phyloP scores from a whole-genome alignment of 2,797 vertebrate genomes.

The Leucoraja ocellata region DNA sequence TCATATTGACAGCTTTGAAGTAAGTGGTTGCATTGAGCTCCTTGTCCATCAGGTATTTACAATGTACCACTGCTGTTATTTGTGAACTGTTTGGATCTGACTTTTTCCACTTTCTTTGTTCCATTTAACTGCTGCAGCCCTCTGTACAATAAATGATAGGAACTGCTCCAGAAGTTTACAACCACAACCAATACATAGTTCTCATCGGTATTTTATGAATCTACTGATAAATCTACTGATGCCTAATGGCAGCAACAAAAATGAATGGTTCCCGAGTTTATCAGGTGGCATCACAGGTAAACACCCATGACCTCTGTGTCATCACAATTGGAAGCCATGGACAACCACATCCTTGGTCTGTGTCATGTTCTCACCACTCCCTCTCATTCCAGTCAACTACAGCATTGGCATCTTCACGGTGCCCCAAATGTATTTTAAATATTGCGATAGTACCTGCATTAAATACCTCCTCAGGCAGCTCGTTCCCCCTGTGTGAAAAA shows the following conservation, averaged over 20 bases:
- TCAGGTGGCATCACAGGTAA: not conserved
- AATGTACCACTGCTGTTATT: not conserved
- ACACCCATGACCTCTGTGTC: not conserved
- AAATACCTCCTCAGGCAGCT: no score
- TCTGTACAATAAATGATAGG: not conserved
- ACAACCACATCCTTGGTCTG: not conserved
- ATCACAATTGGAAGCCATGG: not conserved
- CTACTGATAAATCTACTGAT: not conserved
- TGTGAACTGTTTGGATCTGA: not conserved
- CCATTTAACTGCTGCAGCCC: not conserved
- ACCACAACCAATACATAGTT: not conserved
- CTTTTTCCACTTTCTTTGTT: not conserved
- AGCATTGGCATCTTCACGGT: no score
- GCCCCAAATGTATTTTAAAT: no score
- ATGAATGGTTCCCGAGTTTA: not conserved
- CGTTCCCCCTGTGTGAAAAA: no score
- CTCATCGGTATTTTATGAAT: not conserved
- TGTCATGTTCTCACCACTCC: not conserved
- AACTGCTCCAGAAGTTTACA: not conserved
- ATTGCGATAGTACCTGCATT: no score
- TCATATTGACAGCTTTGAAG: slow-evolving; percentile 1
- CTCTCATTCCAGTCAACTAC: no score
- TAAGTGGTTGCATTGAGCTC: not conserved
- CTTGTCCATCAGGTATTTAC: not conserved
- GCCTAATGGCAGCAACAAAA: not conserved